Conservation (phyloP, 1,140 invertebrate species). For the Drosophila baimaii region DNA sequence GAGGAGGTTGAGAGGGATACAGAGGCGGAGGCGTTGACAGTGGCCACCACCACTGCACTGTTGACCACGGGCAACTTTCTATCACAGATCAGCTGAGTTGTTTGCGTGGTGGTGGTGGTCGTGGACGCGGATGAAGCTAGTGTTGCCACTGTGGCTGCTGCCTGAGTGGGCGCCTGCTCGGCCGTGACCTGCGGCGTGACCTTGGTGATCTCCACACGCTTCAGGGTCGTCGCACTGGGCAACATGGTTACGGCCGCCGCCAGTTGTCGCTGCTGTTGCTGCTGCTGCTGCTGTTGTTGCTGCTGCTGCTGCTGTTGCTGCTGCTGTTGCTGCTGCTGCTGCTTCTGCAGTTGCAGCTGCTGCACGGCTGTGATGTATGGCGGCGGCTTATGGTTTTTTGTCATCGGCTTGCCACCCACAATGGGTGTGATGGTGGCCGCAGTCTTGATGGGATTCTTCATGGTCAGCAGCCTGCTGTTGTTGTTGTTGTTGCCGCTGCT, state of each 20-base stretch:
- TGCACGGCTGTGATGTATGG: slow-evolving; percentile 82
- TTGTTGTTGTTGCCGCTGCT: slow-evolving; percentile 55
- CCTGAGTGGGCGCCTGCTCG: slow-evolving; percentile 40
- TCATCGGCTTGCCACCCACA: slow-evolving; percentile 76
- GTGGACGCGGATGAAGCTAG: slow-evolving; percentile 20
- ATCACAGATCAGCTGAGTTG: slow-evolving; percentile 64
- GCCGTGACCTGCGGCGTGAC: slow-evolving; percentile 43
- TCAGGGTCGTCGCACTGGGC: slow-evolving; percentile 79
- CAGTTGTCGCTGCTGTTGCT: slow-evolving; percentile 79
- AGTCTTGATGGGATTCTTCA: slow-evolving; percentile 77
- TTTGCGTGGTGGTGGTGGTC: slow-evolving; percentile 33
- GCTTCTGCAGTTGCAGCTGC: slow-evolving; percentile 79
- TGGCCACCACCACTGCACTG: slow-evolving; percentile 31
- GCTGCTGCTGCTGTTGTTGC: slow-evolving; percentile 73
- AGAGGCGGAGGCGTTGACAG: slow-evolving; percentile 8
- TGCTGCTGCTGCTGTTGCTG: slow-evolving; percentile 74
- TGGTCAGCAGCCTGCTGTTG: slow-evolving; percentile 62
- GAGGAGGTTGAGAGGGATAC: slow-evolving; percentile 16
- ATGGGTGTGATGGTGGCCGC: slow-evolving; percentile 78
- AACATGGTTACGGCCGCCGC: slow-evolving; percentile 80
- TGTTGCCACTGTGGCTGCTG: slow-evolving; percentile 31
- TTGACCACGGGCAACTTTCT: slow-evolving; percentile 60
- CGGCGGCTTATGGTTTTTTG: slow-evolving; percentile 84
- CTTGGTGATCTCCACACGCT: slow-evolving; percentile 77
- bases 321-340: slow-evolving; percentile 74